These are phyloP conservation scores for Beris chalybata DNA, from an alignment of 2,888 invertebrate genomes.

Conservation along the genomic window DNA sequence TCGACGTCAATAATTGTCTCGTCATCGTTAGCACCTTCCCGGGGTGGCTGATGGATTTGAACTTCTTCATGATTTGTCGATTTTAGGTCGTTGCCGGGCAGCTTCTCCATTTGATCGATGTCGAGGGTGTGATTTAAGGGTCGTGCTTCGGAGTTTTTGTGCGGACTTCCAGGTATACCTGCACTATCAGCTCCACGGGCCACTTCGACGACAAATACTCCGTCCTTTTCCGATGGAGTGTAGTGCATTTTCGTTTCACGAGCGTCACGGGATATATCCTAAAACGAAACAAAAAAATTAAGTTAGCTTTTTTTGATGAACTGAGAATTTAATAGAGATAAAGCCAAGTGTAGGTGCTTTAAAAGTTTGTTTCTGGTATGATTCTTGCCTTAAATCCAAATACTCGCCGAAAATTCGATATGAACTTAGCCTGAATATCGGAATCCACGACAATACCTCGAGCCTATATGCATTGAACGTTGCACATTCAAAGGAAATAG, in stretches of 20 bases:
- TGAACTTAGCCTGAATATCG: no score
- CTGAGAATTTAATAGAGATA: no score
- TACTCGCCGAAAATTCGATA: no score
- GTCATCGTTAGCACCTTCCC: slow-evolving; percentile 42
- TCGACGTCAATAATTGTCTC: slow-evolving; percentile 45
- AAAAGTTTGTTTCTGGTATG: no score
- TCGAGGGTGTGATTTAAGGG: slow-evolving; percentile 50
- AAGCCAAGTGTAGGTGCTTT: no score
- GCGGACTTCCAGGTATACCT: slow-evolving; percentile 56
- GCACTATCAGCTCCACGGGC: slow-evolving; percentile 58
- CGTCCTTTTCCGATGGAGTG: slow-evolving; percentile 69
- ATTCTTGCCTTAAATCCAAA: no score
- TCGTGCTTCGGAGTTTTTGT: slow-evolving; percentile 52
- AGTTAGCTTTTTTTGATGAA: not conserved
- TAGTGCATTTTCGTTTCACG: slow-evolving; percentile 76
- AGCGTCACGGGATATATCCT: slow-evolving; percentile 72
- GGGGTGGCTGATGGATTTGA: slow-evolving; percentile 55
- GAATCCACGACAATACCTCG: no score
- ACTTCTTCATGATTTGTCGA: slow-evolving; percentile 52
- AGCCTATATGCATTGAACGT: no score
- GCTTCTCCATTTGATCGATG: slow-evolving; percentile 52
- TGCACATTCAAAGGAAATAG: no score
- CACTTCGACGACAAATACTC: slow-evolving; percentile 74
- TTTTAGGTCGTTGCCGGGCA: slow-evolving; percentile 23
- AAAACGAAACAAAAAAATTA: slow-evolving; percentile 45